phyloP scores from a whole-genome alignment of 2,888 invertebrate genomes.

The Eristalis tenax region DNA sequence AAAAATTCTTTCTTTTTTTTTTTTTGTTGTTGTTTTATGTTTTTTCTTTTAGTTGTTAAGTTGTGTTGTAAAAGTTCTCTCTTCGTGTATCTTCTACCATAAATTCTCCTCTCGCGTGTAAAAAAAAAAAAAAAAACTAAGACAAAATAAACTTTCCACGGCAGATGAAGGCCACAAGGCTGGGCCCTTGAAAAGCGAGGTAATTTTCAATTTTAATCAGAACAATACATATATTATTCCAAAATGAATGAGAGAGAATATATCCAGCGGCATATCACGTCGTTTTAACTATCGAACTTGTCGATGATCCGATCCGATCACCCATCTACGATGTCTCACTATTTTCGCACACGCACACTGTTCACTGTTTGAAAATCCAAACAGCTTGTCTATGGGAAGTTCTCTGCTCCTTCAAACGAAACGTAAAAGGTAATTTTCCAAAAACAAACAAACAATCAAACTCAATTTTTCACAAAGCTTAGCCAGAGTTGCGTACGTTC shows the following conservation, averaged over 20 bases:
- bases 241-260: neutral
- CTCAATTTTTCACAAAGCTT: slow-evolving; percentile 29
- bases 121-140: neutral
- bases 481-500: slow-evolving; percentile 47
- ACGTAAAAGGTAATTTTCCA: slow-evolving; percentile 66
- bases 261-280: slow-evolving; percentile 38
- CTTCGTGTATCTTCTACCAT: slow-evolving; percentile 1
- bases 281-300: slow-evolving; percentile 19
- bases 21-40: slow-evolving; percentile 34
- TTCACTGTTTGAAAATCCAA: slow-evolving; percentile 36
- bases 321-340: slow-evolving; percentile 30
- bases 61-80: slow-evolving; percentile 47
- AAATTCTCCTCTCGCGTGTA: neutral
- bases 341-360: slow-evolving; percentile 5
- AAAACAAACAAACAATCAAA: neutral
- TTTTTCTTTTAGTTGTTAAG: slow-evolving; percentile 48
- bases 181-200: slow-evolving; percentile 1
- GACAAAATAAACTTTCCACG: neutral
- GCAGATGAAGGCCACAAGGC: neutral
- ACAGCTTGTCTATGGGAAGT: slow-evolving; percentile 21
- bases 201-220: neutral
- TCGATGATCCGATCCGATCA: slow-evolving; percentile 38
- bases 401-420: slow-evolving; percentile 35
- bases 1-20: neutral
- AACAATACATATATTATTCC: neutral